phyloP scores from a whole-genome alignment of 1,140 invertebrate species.

The Pteromalus puparum region DNA sequence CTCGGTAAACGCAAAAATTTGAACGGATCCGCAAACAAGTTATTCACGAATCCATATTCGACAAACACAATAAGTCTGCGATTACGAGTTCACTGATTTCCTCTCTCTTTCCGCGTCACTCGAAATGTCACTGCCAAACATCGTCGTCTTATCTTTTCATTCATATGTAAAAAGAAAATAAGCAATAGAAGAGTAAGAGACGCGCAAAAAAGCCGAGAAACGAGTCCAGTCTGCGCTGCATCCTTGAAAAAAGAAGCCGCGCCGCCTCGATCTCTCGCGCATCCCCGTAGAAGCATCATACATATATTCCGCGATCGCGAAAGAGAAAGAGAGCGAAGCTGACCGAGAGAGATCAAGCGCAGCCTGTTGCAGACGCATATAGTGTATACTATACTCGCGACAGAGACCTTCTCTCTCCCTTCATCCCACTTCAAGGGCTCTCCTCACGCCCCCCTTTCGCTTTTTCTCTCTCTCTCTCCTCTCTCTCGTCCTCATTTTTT shows the following conservation, averaged over 20 bases:
- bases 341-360: not conserved
- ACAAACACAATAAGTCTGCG: not conserved
- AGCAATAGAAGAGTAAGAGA: not conserved
- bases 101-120: not conserved
- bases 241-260: constrained; percentile 10
- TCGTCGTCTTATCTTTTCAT: not conserved
- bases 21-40: not conserved
- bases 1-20: not conserved
- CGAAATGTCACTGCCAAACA: not conserved
- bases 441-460: not conserved
- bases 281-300: not conserved
- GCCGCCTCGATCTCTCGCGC: constrained; percentile 9
- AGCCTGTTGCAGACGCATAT: not conserved
- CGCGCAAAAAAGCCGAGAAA: not conserved
- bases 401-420: constrained; percentile 29
- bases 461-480: constrained; percentile 43
- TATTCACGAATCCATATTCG: not conserved
- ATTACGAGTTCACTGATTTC: not conserved
- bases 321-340: not conserved
- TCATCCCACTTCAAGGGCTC: not conserved
- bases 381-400: constrained; percentile 3
- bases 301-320: constrained; percentile 34
- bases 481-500: constrained; percentile 37
- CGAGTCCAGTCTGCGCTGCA: not conserved
- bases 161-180: not conserved